A percentile compares a stretch with the other conserved stretches of the same genome.
phyloP scores from a whole-genome alignment of 1,140 invertebrate genomes.

The Bombus balteatus region DNA sequence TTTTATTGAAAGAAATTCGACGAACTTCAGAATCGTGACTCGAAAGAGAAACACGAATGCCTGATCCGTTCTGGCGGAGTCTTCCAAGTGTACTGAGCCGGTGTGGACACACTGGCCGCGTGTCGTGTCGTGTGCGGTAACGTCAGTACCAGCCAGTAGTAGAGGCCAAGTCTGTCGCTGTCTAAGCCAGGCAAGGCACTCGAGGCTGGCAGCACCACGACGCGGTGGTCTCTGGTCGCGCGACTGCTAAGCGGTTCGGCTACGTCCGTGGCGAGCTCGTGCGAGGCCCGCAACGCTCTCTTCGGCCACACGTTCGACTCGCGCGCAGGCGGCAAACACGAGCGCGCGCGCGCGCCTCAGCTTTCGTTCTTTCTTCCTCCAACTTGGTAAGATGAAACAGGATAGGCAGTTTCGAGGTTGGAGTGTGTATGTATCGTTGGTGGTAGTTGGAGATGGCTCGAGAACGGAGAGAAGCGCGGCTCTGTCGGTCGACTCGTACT shows the following conservation, averaged over 20 bases:
- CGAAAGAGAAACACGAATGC: not conserved
- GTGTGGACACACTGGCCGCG: slow-evolving; percentile 42
- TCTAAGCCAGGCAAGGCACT: slow-evolving; percentile 45
- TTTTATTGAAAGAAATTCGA: not conserved
- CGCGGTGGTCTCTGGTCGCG: slow-evolving; percentile 50
- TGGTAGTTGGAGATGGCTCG: not conserved
- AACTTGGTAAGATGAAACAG: not conserved
- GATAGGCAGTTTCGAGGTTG: not conserved
- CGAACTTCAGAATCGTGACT: not conserved
- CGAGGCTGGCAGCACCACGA: slow-evolving; percentile 52
- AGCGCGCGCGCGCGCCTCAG: not conserved
- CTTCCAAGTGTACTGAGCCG: slow-evolving; percentile 51
- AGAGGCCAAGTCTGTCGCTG: slow-evolving; percentile 14
- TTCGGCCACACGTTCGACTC: slow-evolving; percentile 3
- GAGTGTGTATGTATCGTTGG: not conserved
- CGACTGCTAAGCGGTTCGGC: slow-evolving; percentile 48
- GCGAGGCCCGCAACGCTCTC: slow-evolving; percentile 33
- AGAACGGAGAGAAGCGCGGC: not conserved
- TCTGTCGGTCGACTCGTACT: slow-evolving; percentile 14
- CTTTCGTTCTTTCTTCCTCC: not conserved
- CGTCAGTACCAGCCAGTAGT: slow-evolving; percentile 41
- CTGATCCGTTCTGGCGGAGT: slow-evolving; percentile 52
- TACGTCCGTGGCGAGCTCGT: slow-evolving; percentile 42
- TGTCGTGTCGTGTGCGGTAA: slow-evolving; percentile 45
- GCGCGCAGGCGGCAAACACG: slow-evolving; percentile 53